Percentiles rank a stretch among this genome's conserved stretches.
phyloP scores from a whole-genome alignment of 2,797 vertebrate species.

The Poeciliopsis presidionis region DNA sequence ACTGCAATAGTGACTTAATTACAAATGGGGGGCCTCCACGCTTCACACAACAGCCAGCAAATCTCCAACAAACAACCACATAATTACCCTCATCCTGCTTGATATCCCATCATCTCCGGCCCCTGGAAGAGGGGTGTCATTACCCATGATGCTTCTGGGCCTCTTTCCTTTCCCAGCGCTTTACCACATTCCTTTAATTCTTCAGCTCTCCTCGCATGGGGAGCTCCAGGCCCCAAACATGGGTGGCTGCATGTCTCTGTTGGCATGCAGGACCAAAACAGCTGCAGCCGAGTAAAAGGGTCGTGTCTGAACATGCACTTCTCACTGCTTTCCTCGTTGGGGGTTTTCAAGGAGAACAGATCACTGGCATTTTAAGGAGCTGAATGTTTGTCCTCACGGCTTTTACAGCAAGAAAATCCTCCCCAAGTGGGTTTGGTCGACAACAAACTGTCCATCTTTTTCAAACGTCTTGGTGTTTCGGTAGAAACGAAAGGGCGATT shows the following conservation, averaged over 20 bases:
- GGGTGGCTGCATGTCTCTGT: conserved; percentile 28
- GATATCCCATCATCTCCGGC: conserved; percentile 60
- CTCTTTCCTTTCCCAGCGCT: conserved; percentile 68
- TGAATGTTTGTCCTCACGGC: neutral
- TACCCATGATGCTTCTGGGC: conserved; percentile 71
- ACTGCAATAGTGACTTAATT: conserved; percentile 61
- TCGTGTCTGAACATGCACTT: conserved; percentile 51
- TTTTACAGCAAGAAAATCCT: neutral
- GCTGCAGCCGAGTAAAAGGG: conserved; percentile 47
- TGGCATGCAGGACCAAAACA: conserved; percentile 49
- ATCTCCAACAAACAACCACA: conserved; percentile 71
- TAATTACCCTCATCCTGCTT: conserved; percentile 79
- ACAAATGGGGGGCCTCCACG: conserved; percentile 54
- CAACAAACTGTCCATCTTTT: neutral
- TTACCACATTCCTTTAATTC: conserved; percentile 78
- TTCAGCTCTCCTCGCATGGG: conserved; percentile 59
- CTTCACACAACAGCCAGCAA: conserved; percentile 58
- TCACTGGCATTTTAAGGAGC: conserved; percentile 12
- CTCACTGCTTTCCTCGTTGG: conserved; percentile 52
- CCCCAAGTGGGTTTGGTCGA: neutral
- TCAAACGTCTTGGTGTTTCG: neutral
- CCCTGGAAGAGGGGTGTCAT: conserved; percentile 51
- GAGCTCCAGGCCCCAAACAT: conserved; percentile 44
- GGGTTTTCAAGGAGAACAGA: neutral
- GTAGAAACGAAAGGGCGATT: neutral